These are phyloP conservation scores for Tiaroga cobitis DNA, from an alignment of 2,797 vertebrate genomes.

Conservation along the genomic window DNA sequence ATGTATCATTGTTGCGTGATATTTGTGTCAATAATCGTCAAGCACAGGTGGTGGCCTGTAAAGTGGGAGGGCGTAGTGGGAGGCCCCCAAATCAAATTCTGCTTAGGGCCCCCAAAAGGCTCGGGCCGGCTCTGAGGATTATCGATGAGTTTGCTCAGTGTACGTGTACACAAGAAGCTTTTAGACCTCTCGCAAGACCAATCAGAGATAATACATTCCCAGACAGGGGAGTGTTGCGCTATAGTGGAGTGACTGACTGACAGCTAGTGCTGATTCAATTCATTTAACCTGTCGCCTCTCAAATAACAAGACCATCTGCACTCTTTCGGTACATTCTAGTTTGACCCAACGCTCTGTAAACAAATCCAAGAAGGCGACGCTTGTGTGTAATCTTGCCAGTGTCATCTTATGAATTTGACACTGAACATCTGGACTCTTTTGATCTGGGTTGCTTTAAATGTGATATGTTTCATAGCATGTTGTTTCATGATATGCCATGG, in stretches of 20 bases:
- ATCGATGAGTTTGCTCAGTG: conserved; percentile 25
- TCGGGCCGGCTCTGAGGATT: too few species aligned
- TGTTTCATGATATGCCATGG: not conserved
- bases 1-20: too few species aligned
- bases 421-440: conserved; percentile 10
- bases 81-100: too few species aligned
- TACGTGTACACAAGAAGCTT: conserved; percentile 28
- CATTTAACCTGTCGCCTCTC: conserved; percentile 56
- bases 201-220: conserved; percentile 39
- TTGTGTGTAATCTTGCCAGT: conserved; percentile 20
- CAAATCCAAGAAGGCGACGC: conserved; percentile 37
- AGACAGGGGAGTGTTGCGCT: conserved; percentile 30
- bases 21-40: too few species aligned
- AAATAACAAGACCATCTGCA: conserved; percentile 60
- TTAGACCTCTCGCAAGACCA: conserved; percentile 32
- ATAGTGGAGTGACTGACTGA: conserved; percentile 36
- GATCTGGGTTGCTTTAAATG: not conserved
- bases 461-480: not conserved
- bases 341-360: conserved; percentile 56
- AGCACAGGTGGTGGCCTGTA: too few species aligned
- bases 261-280: conserved; percentile 52
- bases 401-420: conserved; percentile 32
- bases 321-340: conserved; percentile 46
- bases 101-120: too few species aligned
- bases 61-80: too few species aligned